Base-by-base conservation (phyloP, 2,113 vertebrate species). In the Scophthalmus maximus region DNA sequence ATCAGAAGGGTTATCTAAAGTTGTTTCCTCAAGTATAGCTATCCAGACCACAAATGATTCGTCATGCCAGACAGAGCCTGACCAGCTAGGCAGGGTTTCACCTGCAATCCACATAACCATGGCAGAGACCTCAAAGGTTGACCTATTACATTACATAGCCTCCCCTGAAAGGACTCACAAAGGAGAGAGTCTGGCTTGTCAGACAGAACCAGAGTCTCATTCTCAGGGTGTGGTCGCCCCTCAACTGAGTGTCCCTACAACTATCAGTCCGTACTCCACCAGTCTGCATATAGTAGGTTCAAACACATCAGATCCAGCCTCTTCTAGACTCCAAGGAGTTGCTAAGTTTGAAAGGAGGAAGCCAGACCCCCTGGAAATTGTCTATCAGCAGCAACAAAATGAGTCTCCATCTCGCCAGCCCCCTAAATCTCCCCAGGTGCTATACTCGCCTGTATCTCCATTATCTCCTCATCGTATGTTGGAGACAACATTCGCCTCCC, bases 41-140 rank as follows among this genome's bases (percentile, higher is more conserved):
- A 96, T 97, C 88, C 98, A 99, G 88, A 99, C 98, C 72, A 97
- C 95, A 82, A 98, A 94, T 20, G 97, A 99, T 91, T 98, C 96
- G 49, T 99, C 97, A 0, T 96, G 97, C 76, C 98, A 99, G 90
- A 99, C 97, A 0, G 98, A 99, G 76, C 93, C 95, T 0, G 96
- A 98, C 64, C 96, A 97, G 81, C 91, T 97, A 17, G 94, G 94
- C 53, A 93, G 95, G 0, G 91, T 96, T 77, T 99, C 97, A 0
- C 97, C 98, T n/a, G 96, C 96, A 76, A 99, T 99, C 65, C 97
- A 97, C 81, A 97, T 98, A 76, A 98, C 96, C 3, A 95, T 95
- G 65, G 94, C 95, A 0, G 98, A 99, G 65, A 93, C 89, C 53
- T 95, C 96, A 61, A 97, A 95, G 50, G 97, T 98, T 81, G 96